Evolutionary conservation across 2,888 invertebrate species (phyloP), one percentile per base, ranked within the genome.

Genomic region (Lottia scabra): DNA sequence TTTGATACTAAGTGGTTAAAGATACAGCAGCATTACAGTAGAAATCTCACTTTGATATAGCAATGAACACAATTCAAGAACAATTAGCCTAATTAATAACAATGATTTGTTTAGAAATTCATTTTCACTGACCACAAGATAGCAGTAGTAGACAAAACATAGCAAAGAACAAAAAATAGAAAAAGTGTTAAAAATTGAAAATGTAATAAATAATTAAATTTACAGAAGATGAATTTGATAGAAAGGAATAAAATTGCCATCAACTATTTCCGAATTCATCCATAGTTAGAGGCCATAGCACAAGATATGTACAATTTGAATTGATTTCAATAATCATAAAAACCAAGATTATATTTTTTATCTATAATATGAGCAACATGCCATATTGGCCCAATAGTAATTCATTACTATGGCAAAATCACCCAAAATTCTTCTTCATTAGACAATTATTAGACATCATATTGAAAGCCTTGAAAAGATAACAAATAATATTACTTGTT

Each of bases 161-260:
- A 56, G 23, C 19, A 56, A 56, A 56, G 23, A 48, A 56, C 19
- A 56, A 56, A 56, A 19, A 56, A 56, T 56, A 56, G 56, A 56
- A 56, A 56, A 56, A 56, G 19, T 56, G 56, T 56, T 56, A 56
- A 56, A 56, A 56, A 56, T 56, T 56, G 19, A 56, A 56, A 56
- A 56, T 56, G 56, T 23, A 56, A 56, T 56, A 56, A 56, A 56
- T 56, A 56, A 56, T 56, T 56, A 19, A 19, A 56, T 56, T 56
- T 56, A 23, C 56, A 56, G 56, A 23, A 56, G 12, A 19, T 56
- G 56, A 56, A 56, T 56, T n/a, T 38, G 38, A 56, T 56, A 15
- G 56, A 23, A 56, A 56, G 56, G 56, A 56, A 56, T 56, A 56
- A 56, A 56, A 56, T 19, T 23, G 23, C 56, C 56, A 56, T 56